A percentile compares a stretch with the other conserved stretches of the same genome.
These are phyloP conservation scores for Panurus biarmicus DNA, from an alignment of 2,113 vertebrate species.

Conservation along the genomic window DNA sequence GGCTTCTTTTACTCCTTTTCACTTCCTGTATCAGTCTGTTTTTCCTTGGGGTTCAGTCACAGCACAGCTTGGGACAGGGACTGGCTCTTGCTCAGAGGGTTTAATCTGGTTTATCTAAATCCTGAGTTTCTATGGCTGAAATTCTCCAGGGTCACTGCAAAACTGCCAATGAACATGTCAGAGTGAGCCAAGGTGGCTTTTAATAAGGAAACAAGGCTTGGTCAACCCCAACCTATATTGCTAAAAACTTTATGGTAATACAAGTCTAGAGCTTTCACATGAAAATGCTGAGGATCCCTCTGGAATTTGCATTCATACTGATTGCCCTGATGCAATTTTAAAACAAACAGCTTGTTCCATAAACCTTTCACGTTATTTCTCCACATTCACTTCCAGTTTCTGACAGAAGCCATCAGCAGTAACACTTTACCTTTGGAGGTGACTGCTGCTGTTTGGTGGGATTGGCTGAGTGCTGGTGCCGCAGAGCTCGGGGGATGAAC, in stretches of 20 bases:
- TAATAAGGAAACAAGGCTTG: not conserved
- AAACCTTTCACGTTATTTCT: not conserved
- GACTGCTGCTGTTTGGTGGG: conserved; percentile 86
- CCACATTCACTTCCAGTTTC: not conserved
- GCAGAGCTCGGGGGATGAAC: conserved; percentile 92
- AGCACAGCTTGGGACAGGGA: not conserved
- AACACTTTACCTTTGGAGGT: conserved; percentile 85
- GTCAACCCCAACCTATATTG: not conserved
- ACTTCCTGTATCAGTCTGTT: not conserved
- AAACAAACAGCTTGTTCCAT: not conserved
- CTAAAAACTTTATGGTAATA: not conserved
- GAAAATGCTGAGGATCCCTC: not conserved
- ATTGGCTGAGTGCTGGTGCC: conserved; percentile 78
- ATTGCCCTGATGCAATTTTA: not conserved
- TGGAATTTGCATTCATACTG: not conserved
- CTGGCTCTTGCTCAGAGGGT: not conserved
- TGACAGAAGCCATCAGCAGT: not conserved
- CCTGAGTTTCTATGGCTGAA: not conserved
- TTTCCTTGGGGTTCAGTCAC: not conserved
- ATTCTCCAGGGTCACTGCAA: not conserved
- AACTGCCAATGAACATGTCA: not conserved
- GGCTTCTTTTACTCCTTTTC: not conserved
- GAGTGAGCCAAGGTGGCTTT: not conserved
- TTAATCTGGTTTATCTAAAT: not conserved
- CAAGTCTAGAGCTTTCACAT: not conserved